These are phyloP conservation scores for Periphyllus acericola DNA, from an alignment of 2,888 invertebrate genomes.

Conservation along the genomic window DNA sequence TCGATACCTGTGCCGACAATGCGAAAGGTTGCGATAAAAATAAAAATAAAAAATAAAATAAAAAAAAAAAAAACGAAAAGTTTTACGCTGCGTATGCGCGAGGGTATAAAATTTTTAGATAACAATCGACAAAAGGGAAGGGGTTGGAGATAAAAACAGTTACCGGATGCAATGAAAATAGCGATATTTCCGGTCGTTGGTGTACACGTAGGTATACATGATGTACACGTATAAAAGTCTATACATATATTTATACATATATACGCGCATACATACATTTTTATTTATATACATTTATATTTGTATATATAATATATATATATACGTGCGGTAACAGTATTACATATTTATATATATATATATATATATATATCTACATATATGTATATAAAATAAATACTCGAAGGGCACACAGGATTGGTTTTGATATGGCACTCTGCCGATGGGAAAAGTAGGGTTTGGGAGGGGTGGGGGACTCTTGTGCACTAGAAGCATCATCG, in stretches of 20 bases:
- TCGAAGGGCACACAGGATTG: slow-evolving; percentile 20
- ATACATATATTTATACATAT: not conserved
- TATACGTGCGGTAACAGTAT: not conserved
- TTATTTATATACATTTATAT: not conserved
- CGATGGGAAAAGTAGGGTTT: slow-evolving; percentile 42
- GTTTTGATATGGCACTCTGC: slow-evolving; percentile 48
- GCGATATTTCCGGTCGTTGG: slow-evolving; percentile 47
- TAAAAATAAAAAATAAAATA: slow-evolving; percentile 6
- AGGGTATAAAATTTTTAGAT: slow-evolving; percentile 41
- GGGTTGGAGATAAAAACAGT: slow-evolving; percentile 41
- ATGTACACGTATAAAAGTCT: not conserved
- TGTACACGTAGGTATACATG: not conserved
- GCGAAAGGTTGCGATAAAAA: slow-evolving; percentile 46
- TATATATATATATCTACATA: not conserved
- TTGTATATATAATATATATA: not conserved
- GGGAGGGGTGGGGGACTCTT: slow-evolving; percentile 9
- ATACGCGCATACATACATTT: not conserved
- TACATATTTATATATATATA: not conserved
- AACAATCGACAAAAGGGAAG: slow-evolving; percentile 27
- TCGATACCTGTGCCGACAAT: slow-evolving; percentile 41
- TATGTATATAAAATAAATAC: slow-evolving; percentile 30
- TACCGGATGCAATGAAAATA: slow-evolving; percentile 46
- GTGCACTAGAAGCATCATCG: slow-evolving; percentile 57
- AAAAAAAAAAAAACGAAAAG: slow-evolving; percentile 7
- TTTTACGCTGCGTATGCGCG: slow-evolving; percentile 13